Conservation (phyloP, 2,113 vertebrate genomes). For the Hippocampus zosterae region DNA sequence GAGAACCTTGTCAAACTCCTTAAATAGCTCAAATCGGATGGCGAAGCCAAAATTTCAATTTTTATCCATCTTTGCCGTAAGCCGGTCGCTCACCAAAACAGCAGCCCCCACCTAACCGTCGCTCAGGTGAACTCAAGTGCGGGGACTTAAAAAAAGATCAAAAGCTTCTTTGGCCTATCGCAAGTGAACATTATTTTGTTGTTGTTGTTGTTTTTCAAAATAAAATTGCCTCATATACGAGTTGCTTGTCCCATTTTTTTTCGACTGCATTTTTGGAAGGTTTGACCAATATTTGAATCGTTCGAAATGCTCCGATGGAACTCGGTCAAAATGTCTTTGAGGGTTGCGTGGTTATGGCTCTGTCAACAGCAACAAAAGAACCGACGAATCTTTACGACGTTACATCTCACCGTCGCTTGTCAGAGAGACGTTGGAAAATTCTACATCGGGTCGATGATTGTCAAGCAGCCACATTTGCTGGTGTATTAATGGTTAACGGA, state of each 20-base stretch:
- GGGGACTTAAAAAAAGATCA: too few species aligned
- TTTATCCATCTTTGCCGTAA: too few species aligned
- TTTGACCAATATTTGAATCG: too few species aligned
- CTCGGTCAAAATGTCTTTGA: neutral
- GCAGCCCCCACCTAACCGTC: too few species aligned
- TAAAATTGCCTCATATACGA: too few species aligned
- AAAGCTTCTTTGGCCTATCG: too few species aligned
- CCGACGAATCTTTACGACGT: neutral
- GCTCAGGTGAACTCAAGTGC: too few species aligned
- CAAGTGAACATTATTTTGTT: too few species aligned
- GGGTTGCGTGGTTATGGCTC: neutral
- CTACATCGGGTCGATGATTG: neutral
- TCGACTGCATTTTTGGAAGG: too few species aligned
- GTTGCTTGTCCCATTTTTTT: too few species aligned
- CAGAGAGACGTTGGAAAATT: neutral
- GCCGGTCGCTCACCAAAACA: neutral
- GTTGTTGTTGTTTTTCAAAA: too few species aligned
- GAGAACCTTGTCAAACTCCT: neutral
- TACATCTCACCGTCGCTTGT: neutral
- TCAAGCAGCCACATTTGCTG: neutral
- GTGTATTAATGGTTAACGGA: constrained; percentile 20
- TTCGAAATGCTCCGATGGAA: neutral
- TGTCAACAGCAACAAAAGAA: neutral
- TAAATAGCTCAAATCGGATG: neutral
- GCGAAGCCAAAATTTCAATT: neutral